Base-by-base conservation (phyloP, 2,113 vertebrate genomes). In the Erythrocercus mccallii region DNA sequence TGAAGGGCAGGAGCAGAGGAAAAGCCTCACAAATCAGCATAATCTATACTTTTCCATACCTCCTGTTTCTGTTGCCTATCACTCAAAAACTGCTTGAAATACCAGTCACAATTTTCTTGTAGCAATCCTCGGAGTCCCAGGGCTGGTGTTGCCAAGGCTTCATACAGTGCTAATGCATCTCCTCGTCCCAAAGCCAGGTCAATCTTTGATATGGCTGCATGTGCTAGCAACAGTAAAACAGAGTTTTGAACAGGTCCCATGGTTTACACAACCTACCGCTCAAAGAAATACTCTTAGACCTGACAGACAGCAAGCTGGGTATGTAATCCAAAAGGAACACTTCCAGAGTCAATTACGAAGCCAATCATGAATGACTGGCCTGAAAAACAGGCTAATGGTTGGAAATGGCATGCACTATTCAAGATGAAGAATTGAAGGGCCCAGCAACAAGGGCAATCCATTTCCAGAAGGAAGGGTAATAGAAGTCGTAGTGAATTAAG, bases 81-180 rank as follows among this genome's bases (percentile, higher is more conserved):
- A 5, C 90, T 97, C 93, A 98, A 97, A 70, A 99, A 98, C 96
- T 99, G 99, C 95, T 99, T 99, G 51, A 99, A 97, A 96, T 99
- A 99, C 99, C 99, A 99, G 94, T 98, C 98, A 47, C 98, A 98
- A 91, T 99, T 99, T 88, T 98, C 98, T 28, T 38, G 80, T 89
- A 98, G 98, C 90, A 99, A 96, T 27, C 98, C 98, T 54, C 98
- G 97, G 4, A 99, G 95, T 48, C 98, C 98, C 97, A 99, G 92
- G 15, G 98, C 98, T 12, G 98, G 98, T 2, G 97, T 76, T 50
- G 97, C 94, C 56, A 99, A 97, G 6, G 98, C 98, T 40, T 98
- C 97, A 12, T 98, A 98, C 21, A 99, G 71, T 58, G 92, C 97
- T 24, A 96, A 88, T 1, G 97, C 96, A 2, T 98, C 93, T 19